Base-by-base conservation (phyloP, 2,888 invertebrate species). In the Kryphioiulus occultus region DNA sequence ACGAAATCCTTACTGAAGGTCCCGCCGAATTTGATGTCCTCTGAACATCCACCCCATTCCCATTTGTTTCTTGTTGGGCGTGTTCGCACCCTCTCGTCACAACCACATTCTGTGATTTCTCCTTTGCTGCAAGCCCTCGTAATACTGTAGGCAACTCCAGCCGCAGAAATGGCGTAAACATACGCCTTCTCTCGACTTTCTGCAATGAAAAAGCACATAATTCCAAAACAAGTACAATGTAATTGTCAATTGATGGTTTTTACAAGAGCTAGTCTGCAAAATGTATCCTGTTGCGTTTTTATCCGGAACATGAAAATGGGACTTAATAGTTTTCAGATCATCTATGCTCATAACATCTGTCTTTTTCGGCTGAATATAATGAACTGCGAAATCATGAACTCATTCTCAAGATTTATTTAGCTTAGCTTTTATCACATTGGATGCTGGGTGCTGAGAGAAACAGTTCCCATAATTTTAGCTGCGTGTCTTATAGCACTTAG, bases 41-140 rank as follows among this genome's bases (percentile, higher is more conserved):
- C 97, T 59, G 97, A 97, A 92, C 98, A 98, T 0, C 97, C 97
- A 88, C 97, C 97, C 98, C 98, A 98, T 92, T 97, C 96, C 90
- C 92, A 92, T 82, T 91, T 90, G 7, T 95, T 94, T 39, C 95
- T 94, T n/a, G 95, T 95, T 90, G 95, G 94, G 90, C 94, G 93
- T 89, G 92, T 92, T 90, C 96, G 93, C n/a, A 96, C 95, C 86
- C 95, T 94, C 89, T 95, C 95, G 92, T 97, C 97, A 91, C 97
- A 98, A 68, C 96, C 95, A 92, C 98, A 98, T 91, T 96, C 96
- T 90, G 95, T 95, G 87, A 98, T 93, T 91, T 97, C 96, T 12
- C 96, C 96, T 90, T 95, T 94, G 87, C 96, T 95, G 92, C 97
- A 98, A 0, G 97, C 96, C 89, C 96, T 94, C 1, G 97, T 97